Evolutionary conservation across 2,888 invertebrate species (phyloP), one percentile per base, ranked within the genome.

Genomic region (Spilarctia lutea): DNA sequence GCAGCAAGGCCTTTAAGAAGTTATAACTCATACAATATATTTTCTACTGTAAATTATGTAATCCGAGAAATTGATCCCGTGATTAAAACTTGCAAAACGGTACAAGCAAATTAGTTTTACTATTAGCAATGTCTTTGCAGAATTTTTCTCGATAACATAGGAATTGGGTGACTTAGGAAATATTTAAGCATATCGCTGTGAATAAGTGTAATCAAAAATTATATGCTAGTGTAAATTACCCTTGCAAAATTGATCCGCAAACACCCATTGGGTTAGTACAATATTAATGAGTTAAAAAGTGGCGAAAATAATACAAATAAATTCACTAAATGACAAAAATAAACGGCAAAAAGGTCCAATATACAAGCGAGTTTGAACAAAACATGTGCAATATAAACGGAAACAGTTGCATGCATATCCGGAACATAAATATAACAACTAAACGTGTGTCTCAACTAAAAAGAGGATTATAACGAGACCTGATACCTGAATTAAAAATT

Each of bases 261-360:
- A 86, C 86, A 86, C 83, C 79, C n/a, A 82, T 87, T 88, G 86
- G 88, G 86, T 83, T 79, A 76, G 79, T 85, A 83, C 77, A 73
- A 75, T 75, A 68, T 75, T 68, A 79, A 83, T 83, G 78, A 71
- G 84, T 87, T 85, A 88, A 79, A 77, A 45, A 56, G 70, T 74
- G 65, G 75, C 76, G 73, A 70, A 69, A 71, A 73, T 13, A 74
- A 73, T 66, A 75, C 8, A 70, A 56, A 71, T 70, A 73, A 52
- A 71, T 73, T 75, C 72, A 85, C 72, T 77, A 75, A n/a, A 27
- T 20, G 71, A 42, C 24, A 42, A 70, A 48, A 71, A 42, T 66
- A 65, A 71, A 79, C 77, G 79, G 66, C 70, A 76, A 81, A 89
- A 94, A 74, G 94, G 94, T 94, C 95, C 94, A 94, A 94, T 92